These are phyloP conservation scores for Parthenolecanium corni DNA, from an alignment of 2,888 invertebrate genomes.

Conservation along the genomic window DNA sequence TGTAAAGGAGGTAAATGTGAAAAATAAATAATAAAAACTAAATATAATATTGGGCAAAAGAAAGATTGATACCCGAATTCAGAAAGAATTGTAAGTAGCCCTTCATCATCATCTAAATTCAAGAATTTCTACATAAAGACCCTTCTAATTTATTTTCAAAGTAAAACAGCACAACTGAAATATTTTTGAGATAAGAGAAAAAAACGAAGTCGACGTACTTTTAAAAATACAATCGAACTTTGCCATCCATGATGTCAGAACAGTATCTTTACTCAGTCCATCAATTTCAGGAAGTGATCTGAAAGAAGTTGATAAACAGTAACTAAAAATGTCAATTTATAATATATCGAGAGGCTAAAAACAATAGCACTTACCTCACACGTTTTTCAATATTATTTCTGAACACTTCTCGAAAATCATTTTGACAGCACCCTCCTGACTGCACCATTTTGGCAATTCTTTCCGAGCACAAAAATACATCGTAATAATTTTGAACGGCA, in stretches of 20 bases:
- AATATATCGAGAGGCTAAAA: not conserved
- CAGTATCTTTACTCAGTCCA: conserved; percentile 97
- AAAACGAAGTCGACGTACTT: no score
- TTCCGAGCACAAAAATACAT: conserved; percentile 94
- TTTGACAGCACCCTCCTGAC: conserved; percentile 94
- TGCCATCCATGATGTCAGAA: conserved; percentile 97
- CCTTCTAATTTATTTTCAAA: no score
- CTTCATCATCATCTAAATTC: no score
- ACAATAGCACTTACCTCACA: conserved; percentile 53
- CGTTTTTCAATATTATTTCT: conserved; percentile 97
- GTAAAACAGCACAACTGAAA: no score
- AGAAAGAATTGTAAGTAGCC: no score
- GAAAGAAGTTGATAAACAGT: conserved; percentile 33
- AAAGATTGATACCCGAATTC: no score
- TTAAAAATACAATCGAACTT: conserved; percentile 98
- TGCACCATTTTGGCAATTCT: conserved; percentile 92
- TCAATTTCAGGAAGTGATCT: conserved; percentile 98
- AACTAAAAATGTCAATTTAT: not conserved
- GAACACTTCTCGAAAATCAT: conserved; percentile 97
- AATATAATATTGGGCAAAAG: no score
- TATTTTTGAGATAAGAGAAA: no score
- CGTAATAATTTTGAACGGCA: conserved; percentile 90
- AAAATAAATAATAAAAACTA: no score
- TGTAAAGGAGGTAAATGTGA: no score
- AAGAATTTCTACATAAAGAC: no score